Percentiles rank a stretch among this genome's conserved stretches.
phyloP scores from a whole-genome alignment of 2,888 invertebrate genomes.

The Acrocera orbiculus region DNA sequence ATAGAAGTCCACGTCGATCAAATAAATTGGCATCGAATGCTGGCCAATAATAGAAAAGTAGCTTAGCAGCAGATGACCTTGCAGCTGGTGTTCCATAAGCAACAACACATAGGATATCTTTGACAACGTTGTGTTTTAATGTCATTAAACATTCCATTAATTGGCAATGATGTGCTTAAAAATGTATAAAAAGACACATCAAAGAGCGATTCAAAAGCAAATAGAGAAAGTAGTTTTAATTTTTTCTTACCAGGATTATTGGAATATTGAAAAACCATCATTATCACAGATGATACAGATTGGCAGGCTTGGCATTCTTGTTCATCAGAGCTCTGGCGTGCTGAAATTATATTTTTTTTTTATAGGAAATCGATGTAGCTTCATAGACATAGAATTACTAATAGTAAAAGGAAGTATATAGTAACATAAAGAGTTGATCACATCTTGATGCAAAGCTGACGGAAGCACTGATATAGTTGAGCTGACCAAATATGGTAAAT shows the following conservation, averaged over 20 bases:
- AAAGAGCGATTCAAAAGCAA: too few species aligned
- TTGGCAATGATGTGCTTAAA: constrained; percentile 84
- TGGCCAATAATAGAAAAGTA: constrained; percentile 98
- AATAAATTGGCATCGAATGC: constrained; percentile 87
- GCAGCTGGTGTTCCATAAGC: constrained; percentile 93
- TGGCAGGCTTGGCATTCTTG: constrained; percentile 66
- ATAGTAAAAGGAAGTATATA: constrained; percentile 93
- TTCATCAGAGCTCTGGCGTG: constrained; percentile 50
- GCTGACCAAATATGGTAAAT: constrained; percentile 84
- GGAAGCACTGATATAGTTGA: constrained; percentile 89
- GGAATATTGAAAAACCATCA: constrained; percentile 96
- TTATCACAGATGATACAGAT: constrained; percentile 80
- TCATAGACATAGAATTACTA: constrained; percentile 42
- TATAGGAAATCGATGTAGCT: too few species aligned
- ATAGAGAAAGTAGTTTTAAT: too few species aligned
- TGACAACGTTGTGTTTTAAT: constrained; percentile 73
- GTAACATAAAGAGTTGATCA: constrained; percentile 86
- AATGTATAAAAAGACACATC: not conserved
- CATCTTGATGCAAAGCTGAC: constrained; percentile 76
- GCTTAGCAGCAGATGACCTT: constrained; percentile 85
- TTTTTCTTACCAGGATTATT: constrained; percentile 58
- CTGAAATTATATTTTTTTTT: too few species aligned
- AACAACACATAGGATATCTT: constrained; percentile 86
- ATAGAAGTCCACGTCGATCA: constrained; percentile 71
- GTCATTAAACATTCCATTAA: constrained; percentile 92